A percentile compares a stretch with the other conserved stretches of the same genome.
Conservation (phyloP, 2,888 invertebrate species). For the Apotomis turbidana region DNA sequence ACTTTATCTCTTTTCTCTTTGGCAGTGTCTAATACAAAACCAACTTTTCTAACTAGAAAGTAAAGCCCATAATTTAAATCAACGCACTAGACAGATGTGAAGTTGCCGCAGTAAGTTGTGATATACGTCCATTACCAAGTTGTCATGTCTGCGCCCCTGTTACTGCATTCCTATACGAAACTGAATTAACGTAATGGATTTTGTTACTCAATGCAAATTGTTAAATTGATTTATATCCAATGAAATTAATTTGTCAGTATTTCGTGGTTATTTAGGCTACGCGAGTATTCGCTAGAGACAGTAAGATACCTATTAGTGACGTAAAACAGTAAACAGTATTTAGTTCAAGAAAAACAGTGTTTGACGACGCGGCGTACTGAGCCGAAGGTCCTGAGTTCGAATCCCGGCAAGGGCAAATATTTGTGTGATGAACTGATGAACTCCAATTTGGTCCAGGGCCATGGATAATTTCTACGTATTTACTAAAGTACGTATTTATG, state of each 20-base stretch:
- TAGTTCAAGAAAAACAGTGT: no score
- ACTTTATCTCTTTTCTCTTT: no score
- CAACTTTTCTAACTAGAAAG: background rate
- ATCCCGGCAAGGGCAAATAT: no score
- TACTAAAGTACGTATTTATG: no score
- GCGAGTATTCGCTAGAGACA: conserved; percentile 11
- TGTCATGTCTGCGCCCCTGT: conserved; percentile 47
- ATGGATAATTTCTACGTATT: no score
- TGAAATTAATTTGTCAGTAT: conserved; percentile 35
- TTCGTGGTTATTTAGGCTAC: conserved; percentile 27
- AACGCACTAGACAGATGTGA: background rate
- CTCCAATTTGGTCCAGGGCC: no score
- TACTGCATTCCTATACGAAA: conserved; percentile 45
- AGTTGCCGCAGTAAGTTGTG: conserved; percentile 34
- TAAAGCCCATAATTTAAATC: background rate
- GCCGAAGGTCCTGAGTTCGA: no score
- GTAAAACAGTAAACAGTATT: no score
- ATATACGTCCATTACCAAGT: conserved; percentile 48
- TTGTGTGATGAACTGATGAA: no score
- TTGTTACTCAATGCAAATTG: conserved; percentile 44
- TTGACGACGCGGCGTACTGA: no score
- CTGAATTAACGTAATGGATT: conserved; percentile 47
- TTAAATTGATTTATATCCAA: conserved; percentile 38
- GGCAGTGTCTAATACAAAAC: background rate
- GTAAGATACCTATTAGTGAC: background rate